Conservation (phyloP, 2,113 vertebrate species). For the Zeus faber region DNA sequence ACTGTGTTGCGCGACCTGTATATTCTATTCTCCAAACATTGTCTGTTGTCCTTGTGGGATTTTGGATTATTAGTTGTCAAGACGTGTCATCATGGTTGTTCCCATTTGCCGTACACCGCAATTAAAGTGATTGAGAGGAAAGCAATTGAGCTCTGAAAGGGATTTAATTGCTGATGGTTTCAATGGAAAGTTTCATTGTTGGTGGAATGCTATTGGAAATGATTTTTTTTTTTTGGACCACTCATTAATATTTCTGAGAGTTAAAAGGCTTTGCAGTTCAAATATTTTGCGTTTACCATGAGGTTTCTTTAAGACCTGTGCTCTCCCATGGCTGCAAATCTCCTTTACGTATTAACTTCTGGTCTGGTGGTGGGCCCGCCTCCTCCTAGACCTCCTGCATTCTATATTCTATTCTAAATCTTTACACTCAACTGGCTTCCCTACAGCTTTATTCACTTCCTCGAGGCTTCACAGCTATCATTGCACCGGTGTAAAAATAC, state of each 20-base stretch:
- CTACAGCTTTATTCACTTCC: slow-evolving; percentile 1
- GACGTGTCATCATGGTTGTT: neutral
- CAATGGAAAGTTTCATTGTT: neutral
- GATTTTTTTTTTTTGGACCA: too few relatives aligned
- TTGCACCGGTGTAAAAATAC: slow-evolving; percentile 55
- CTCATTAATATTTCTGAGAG: neutral
- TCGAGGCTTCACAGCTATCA: slow-evolving; percentile 33
- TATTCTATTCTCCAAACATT: too few relatives aligned
- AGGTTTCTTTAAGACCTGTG: slow-evolving; percentile 11
- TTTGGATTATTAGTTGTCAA: neutral
- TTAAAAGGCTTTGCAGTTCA: neutral
- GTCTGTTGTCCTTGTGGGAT: too few relatives aligned
- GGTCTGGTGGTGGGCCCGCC: slow-evolving; percentile 17
- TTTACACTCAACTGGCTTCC: neutral
- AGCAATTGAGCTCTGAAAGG: neutral
- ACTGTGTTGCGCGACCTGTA: too few relatives aligned
- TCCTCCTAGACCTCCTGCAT: slow-evolving; percentile 5
- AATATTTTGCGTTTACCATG: slow-evolving; percentile 12
- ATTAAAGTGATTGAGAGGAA: neutral
- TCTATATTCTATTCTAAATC: slow-evolving; percentile 1
- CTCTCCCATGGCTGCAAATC: too few relatives aligned
- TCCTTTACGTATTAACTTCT: slow-evolving; percentile 4
- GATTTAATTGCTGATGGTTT: neutral
- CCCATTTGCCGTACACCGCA: neutral
- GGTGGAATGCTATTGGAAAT: neutral